A percentile compares a stretch with the other conserved stretches of the same genome.
These are phyloP conservation scores for Thunnus maccoyii DNA, from an alignment of 2,113 vertebrate genomes.

Conservation along the genomic window DNA sequence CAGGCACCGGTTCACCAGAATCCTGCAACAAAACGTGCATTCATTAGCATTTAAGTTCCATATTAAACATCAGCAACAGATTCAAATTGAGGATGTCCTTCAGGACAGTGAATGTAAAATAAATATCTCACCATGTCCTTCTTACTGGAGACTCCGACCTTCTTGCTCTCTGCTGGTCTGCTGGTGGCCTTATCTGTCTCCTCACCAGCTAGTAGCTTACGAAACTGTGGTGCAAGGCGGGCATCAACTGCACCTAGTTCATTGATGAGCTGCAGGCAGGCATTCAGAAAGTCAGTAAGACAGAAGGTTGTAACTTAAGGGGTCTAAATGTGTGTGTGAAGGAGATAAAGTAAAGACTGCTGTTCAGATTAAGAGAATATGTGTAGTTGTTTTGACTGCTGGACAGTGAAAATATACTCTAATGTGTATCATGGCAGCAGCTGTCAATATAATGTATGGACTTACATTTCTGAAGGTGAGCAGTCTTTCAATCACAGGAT, in stretches of 20 bases:
- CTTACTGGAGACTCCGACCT: slow-evolving; percentile 65
- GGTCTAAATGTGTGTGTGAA: background rate
- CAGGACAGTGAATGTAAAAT: background rate
- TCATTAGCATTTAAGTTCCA: background rate
- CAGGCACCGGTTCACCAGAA: slow-evolving; percentile 41
- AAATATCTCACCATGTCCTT: slow-evolving; percentile 59
- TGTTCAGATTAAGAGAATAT: background rate
- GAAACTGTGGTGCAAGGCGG: slow-evolving; percentile 87
- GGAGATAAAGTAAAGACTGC: background rate
- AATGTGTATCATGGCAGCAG: background rate
- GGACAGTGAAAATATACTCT: background rate
- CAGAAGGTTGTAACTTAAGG: background rate
- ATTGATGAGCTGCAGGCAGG: slow-evolving; percentile 80
- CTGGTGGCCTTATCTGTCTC: slow-evolving; percentile 20
- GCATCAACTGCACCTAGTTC: slow-evolving; percentile 87
- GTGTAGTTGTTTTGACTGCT: background rate
- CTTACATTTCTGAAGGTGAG: slow-evolving; percentile 92
- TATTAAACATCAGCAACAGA: background rate
- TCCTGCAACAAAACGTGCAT: slow-evolving; percentile 49
- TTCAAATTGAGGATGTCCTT: background rate
- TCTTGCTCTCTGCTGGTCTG: slow-evolving; percentile 59
- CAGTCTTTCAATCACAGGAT: slow-evolving; percentile 94
- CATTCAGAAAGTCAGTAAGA: background rate
- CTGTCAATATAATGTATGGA: background rate
- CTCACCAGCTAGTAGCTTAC: slow-evolving; percentile 80